Evolutionary conservation across 2,797 vertebrate genomes (phyloP), one percentile per base, ranked within the genome.

Genomic region (Chelidonichthys spinosus): DNA sequence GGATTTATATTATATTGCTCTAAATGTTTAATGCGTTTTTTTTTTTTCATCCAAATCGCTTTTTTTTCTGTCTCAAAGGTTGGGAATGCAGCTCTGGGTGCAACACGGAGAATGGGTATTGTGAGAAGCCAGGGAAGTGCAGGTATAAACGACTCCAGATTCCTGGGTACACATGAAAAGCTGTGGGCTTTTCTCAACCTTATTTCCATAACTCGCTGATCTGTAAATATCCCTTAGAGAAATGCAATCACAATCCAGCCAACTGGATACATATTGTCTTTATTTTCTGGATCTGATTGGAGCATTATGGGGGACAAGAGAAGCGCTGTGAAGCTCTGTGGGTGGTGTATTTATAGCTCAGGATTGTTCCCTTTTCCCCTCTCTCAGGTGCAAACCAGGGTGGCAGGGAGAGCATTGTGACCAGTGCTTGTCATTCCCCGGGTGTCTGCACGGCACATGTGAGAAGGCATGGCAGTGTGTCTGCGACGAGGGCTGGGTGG

Each of bases 401-500:
- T 99, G 98, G 98, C 94, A 95, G 69, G 98, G 97, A 17, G 91
- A 92, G 63, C 83, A 94, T 44, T 99, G 97, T 78, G 91, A 96
- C 79, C 94, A 90, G 63, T 99, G 97, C 4, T 50, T 97, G 72
- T 93, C 95, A 40, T 94, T 95, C 74, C 95, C 96, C 0, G 96
- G 96, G 46, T 99, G 98, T 35, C 65, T 94, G 73, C 95, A 97
- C 0, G 97, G 98, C 74, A 79, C 89, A 44, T 99, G 98, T 63
- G 84, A 91, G 77, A 95, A 95, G 61, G 95, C 97, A 40, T 97
- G 97, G 96, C 96, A 98, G 86, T 99, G 98, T 72, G 1, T 95
- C 62, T 99, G 98, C 36, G 85, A 96, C 15, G 94, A 96, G 0
- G 97, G 97, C 59, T 99, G 98, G 98, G 92, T 95, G 14, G 97